Conservation (phyloP, 1,140 invertebrate species). For the Ylistrum balloti region DNA sequence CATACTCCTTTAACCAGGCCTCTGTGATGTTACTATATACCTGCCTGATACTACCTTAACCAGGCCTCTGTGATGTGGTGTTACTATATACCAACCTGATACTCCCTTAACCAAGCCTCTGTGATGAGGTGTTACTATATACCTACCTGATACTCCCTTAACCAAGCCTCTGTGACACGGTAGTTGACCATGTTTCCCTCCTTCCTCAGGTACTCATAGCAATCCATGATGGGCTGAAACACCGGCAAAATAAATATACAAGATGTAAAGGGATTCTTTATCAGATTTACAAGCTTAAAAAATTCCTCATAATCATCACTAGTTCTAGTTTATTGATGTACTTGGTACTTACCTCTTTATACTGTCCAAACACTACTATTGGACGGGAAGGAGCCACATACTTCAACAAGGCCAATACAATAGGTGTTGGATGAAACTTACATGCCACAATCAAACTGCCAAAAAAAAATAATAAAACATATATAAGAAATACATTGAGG, state of each 20-base stretch:
- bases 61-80: too few species aligned
- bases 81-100: too few species aligned
- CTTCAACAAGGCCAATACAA: constrained; percentile 88
- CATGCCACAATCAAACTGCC: constrained; percentile 88
- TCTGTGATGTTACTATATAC: too few species aligned
- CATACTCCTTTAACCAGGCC: too few species aligned
- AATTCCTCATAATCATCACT: too few species aligned
- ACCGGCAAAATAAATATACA: not conserved
- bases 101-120: too few species aligned
- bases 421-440: constrained; percentile 92
- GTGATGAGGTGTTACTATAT: too few species aligned
- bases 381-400: constrained; percentile 91
- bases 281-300: too few species aligned
- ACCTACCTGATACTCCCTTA: constrained; percentile 91
- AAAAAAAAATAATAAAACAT: constrained; percentile 43
- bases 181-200: constrained; percentile 88
- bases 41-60: too few species aligned
- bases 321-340: too few species aligned
- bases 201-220: constrained; percentile 89
- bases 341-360: constrained; percentile 86
- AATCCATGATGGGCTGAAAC: constrained; percentile 88
- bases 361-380: constrained; percentile 91
- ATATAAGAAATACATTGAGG: too few species aligned
- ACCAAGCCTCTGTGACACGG: constrained; percentile 92
- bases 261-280: too few species aligned